A percentile compares a stretch with the other conserved stretches of the same genome.
Conservation (phyloP, 2,113 vertebrate species). For the Rynchops niger region DNA sequence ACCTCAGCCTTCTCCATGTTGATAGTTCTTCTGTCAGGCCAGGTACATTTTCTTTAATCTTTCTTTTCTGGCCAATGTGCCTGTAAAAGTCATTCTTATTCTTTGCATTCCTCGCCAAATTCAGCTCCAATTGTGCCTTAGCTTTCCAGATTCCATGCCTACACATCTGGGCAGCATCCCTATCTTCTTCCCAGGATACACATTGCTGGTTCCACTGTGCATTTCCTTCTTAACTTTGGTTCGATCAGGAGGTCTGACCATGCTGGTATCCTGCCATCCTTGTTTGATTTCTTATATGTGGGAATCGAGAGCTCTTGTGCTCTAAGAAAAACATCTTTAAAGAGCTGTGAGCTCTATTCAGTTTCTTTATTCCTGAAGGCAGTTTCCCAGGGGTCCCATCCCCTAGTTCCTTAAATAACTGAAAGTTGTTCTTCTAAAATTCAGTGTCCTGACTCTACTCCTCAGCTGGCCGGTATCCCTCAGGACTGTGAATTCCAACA, state of each 20-base stretch:
- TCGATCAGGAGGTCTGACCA: background rate
- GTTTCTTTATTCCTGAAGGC: background rate
- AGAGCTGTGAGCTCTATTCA: background rate
- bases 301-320: fast-evolving
- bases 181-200: background rate
- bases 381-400: background rate
- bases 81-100: background rate
- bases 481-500: background rate
- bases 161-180: background rate
- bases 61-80: background rate
- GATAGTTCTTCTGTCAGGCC: background rate
- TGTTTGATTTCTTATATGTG: fast-evolving
- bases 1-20: background rate
- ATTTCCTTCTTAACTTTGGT: background rate
- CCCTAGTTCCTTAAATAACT: background rate
- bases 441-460: background rate
- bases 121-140: background rate
- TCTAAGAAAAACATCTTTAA: background rate
- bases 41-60: background rate
- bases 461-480: background rate
- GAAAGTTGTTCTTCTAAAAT: background rate
- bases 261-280: background rate
- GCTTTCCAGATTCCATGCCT: background rate
- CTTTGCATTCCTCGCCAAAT: background rate
- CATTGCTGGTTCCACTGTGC: background rate